Evolutionary conservation across 2,888 invertebrate species (phyloP), one percentile per base, ranked within the genome.

Genomic region (Platynereis dumerilii): DNA sequence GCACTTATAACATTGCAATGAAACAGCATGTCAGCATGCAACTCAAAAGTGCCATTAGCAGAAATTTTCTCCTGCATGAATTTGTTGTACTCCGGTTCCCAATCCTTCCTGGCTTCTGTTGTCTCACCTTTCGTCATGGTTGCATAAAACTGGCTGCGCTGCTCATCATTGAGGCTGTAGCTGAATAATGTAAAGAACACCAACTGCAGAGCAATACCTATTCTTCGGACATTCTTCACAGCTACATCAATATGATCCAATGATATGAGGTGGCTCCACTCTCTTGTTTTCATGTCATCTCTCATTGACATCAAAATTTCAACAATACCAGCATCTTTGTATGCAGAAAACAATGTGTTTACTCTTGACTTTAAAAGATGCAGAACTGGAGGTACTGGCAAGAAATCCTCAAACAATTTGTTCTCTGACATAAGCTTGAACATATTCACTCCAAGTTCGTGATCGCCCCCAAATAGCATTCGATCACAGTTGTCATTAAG

Each of bases 1-100:
- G 68, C 64, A 20, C 63, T 61, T 10, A 72, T 58, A 22, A 70
- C 64, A 59, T 71, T 68, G 58, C 69, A 70, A n/a, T 71, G 72
- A 12, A 42, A 45, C 67, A 68, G 60, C 26, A 68, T 63, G n/a
- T 70, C 67, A 27, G 57, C 54, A 58, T 70, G 67, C 0, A 70
- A 58, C 12, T 55, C 52, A 60, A 70, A 68, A 17, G 65, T 70
- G 10, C 52, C 60, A 53, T 60, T 52, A 3, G 3, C 7, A 12
- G 20, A 20, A 5, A n/a, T 24, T 22, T 26, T 45, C 22, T 17
- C 7, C 3, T 10, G 24, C 52, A 44, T 29, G 10, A 22, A 20
- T 27, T 22, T 10, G 10, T 17, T 24, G 22, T 20, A 48, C 10
- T 3, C 28, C n/a, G n/a, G 3, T 5, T n/a, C 48, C 48, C 48